Evolutionary conservation across 2,888 invertebrate species (phyloP).

Genomic region (Chaetoderma sp.): DNA sequence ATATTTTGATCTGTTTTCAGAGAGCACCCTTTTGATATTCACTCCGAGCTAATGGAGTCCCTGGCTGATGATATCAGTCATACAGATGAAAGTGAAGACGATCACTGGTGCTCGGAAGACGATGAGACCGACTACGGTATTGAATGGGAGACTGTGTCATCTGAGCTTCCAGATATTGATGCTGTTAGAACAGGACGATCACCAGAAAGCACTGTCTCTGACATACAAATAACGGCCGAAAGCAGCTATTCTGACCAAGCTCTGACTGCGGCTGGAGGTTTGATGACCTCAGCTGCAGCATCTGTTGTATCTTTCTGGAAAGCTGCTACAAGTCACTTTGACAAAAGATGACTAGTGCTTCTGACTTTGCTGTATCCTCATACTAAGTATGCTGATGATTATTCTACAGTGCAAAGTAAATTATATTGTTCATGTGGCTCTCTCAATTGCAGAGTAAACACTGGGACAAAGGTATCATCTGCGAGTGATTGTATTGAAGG

Average conservation of each 20-base stretch:
- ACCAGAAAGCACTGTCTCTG: constrained; percentile 27
- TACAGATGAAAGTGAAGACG: constrained; percentile 72
- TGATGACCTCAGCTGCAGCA: constrained; percentile 85
- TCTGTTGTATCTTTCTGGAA: constrained; percentile 85
- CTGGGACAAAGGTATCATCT: too few species aligned
- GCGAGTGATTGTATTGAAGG: too few species aligned
- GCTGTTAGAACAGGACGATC: constrained; percentile 21
- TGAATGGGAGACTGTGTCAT: constrained; percentile 83
- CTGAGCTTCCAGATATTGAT: constrained; percentile 47
- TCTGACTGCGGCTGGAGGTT: constrained; percentile 76
- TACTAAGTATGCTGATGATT: background rate
- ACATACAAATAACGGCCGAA: constrained; percentile 35
- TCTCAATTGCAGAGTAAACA: too few species aligned
- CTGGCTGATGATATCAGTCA: constrained; percentile 73
- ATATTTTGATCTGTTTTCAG: too few species aligned
- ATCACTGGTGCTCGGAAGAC: constrained; percentile 78
- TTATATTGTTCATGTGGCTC: too few species aligned
- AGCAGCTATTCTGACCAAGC: constrained; percentile 20
- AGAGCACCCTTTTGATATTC: constrained; percentile 70
- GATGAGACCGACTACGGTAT: constrained; percentile 76
- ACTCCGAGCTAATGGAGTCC: constrained; percentile 73
- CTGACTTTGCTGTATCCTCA: background rate
- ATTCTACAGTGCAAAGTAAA: too few species aligned
- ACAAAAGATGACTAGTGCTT: constrained; percentile 33
- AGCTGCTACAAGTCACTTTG: constrained; percentile 29